phyloP scores from a whole-genome alignment of 2,888 invertebrate genomes.

The Cantharis rustica region DNA sequence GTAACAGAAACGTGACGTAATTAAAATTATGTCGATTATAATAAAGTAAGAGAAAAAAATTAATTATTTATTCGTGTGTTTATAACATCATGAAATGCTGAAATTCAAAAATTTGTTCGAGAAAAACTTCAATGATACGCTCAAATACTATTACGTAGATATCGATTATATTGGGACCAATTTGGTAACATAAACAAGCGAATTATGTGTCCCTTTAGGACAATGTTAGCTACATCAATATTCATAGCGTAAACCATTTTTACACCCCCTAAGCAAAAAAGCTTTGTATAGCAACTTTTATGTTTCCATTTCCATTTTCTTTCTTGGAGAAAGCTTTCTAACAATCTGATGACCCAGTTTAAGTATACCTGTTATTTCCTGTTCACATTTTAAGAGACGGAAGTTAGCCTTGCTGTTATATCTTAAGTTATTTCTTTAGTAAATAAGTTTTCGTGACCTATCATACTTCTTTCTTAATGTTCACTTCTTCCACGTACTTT shows the following conservation, averaged over 20 bases:
- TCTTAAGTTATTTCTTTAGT: conserved; percentile 2
- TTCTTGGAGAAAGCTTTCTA: conserved; percentile 2
- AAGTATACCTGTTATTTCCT: conserved; percentile 13
- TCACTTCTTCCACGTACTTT: background rate
- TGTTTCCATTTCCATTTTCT: conserved; percentile 19
- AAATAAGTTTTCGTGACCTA: conserved; percentile 4
- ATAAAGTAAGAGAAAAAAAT: background rate
- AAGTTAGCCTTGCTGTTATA: conserved; percentile 11
- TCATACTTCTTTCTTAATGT: background rate
- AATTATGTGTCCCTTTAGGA: conserved; percentile 6
- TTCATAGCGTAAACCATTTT: conserved; percentile 15
- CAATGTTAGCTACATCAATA: conserved; percentile 19
- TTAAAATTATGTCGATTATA: background rate
- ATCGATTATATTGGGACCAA: background rate
- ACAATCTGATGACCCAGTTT: conserved; percentile 22
- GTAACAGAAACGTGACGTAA: background rate
- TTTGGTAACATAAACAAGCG: background rate
- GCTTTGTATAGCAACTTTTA: conserved; percentile 11
- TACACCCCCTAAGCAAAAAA: conserved; percentile 1
- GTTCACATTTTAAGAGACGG: conserved; percentile 12
- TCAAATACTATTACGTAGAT: background rate
- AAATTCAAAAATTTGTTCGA: background rate
- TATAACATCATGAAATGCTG: too few species aligned
- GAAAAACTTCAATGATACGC: background rate
- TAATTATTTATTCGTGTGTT: background rate